Evolutionary conservation across 2,797 vertebrate species (phyloP).

Genomic region (Pangasius krempfi): DNA sequence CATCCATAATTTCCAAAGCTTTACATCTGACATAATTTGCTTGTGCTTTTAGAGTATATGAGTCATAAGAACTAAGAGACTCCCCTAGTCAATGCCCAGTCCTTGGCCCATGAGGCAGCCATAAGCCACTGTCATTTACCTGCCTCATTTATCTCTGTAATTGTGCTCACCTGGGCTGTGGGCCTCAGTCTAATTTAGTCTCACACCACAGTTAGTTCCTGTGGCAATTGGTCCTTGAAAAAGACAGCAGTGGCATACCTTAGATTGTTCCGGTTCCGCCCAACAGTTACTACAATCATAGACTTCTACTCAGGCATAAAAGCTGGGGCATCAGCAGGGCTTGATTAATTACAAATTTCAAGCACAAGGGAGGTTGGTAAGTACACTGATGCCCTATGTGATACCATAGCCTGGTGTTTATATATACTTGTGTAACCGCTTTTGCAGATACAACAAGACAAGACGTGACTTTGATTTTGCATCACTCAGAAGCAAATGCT

Average conservation of each 20-base stretch:
- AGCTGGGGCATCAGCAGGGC: slow-evolving; percentile 25
- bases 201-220: slow-evolving; percentile 34
- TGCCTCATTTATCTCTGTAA: slow-evolving; percentile 57
- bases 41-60: slow-evolving; percentile 6
- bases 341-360: slow-evolving; percentile 48
- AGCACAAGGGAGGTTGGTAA: background rate
- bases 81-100: slow-evolving; percentile 37
- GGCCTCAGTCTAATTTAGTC: slow-evolving; percentile 37
- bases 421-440: background rate
- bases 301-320: slow-evolving; percentile 50
- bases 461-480: background rate
- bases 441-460: background rate
- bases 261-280: slow-evolving; percentile 15
- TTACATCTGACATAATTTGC: slow-evolving; percentile 42
- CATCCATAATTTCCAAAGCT: slow-evolving; percentile 43
- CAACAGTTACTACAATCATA: slow-evolving; percentile 51
- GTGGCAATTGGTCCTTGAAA: slow-evolving; percentile 19
- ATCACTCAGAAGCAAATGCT: background rate
- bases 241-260: background rate
- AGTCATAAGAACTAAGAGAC: background rate
- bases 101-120: slow-evolving; percentile 39
- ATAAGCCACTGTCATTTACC: slow-evolving; percentile 52
- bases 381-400: background rate
- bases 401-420: background rate
- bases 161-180: slow-evolving; percentile 51